phyloP scores from a whole-genome alignment of 2,797 vertebrate species.

The Vipera ursinii region DNA sequence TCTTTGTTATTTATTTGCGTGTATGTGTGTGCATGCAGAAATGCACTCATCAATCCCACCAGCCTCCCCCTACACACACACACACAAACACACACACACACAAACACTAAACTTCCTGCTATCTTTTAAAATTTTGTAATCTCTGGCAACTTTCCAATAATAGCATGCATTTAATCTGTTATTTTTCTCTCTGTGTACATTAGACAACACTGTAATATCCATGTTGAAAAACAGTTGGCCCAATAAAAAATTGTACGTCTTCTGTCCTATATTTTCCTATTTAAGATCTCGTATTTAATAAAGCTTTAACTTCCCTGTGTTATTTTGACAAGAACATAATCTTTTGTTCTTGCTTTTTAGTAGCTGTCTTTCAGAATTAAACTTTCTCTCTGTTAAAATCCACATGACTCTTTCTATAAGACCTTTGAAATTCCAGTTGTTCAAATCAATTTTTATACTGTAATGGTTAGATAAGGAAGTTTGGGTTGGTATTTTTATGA shows the following conservation, averaged over 20 bases:
- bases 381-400: neutral
- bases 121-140: constrained; percentile 2
- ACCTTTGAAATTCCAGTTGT: neutral
- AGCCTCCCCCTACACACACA: neutral
- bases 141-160: constrained; percentile 7
- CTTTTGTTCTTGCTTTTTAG: constrained; percentile 7
- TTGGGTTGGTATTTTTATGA: constrained; percentile 45
- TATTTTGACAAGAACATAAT: constrained; percentile 27
- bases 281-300: constrained; percentile 9
- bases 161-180: neutral
- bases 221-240: neutral
- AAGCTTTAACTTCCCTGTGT: constrained; percentile 24
- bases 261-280: accelerated
- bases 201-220: neutral
- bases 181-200: neutral
- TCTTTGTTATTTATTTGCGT: constrained; percentile 5
- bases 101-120: neutral
- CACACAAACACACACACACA: neutral
- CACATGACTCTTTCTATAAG: constrained; percentile 24
- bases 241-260: neutral
- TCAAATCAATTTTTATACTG: constrained; percentile 23
- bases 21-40: neutral
- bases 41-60: neutral
- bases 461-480: constrained; percentile 44
- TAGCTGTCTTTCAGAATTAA: constrained; percentile 18